These are phyloP conservation scores for Platycnemis pennipes DNA, from an alignment of 2,888 invertebrate genomes.

Conservation along the genomic window DNA sequence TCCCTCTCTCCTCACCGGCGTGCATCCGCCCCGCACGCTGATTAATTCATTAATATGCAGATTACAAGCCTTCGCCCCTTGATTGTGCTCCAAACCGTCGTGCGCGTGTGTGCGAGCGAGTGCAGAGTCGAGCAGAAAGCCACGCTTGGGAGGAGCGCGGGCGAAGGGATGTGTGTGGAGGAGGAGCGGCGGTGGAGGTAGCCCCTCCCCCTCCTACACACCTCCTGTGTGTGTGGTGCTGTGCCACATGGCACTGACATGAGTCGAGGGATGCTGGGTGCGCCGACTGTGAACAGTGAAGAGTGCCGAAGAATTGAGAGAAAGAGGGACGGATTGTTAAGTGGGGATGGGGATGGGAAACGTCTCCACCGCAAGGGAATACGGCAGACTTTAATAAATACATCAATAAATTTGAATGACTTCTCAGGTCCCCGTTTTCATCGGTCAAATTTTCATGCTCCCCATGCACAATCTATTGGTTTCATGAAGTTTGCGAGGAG, in stretches of 20 bases:
- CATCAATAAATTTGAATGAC: neutral
- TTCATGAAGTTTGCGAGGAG: too few relatives aligned
- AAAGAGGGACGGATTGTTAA: neutral
- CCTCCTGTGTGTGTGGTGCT: neutral
- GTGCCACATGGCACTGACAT: conserved; percentile 35
- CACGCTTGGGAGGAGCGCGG: conserved; percentile 52
- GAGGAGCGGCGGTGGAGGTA: too few relatives aligned
- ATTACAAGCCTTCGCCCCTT: conserved; percentile 59
- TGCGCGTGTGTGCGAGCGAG: conserved; percentile 52
- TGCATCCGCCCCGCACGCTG: conserved; percentile 47
- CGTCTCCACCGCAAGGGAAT: neutral
- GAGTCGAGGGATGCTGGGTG: neutral
- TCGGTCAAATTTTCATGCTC: too few relatives aligned
- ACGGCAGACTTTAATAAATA: neutral
- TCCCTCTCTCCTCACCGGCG: neutral
- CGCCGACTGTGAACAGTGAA: neutral
- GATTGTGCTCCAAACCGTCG: conserved; percentile 56
- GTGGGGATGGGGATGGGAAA: neutral
- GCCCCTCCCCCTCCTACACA: neutral
- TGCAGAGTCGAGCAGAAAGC: conserved; percentile 60
- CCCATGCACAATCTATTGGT: too few relatives aligned
- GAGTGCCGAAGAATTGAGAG: neutral
- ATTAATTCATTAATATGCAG: conserved; percentile 68
- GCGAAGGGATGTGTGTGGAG: conserved; percentile 4
- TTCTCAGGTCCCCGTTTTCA: too few relatives aligned